A percentile compares a stretch with the other conserved stretches of the same genome.
These are phyloP conservation scores for Cliona cf. orientalis DNA, from an alignment of 37 sponge, comb jelly and placozoan species.

Conservation along the genomic window DNA sequence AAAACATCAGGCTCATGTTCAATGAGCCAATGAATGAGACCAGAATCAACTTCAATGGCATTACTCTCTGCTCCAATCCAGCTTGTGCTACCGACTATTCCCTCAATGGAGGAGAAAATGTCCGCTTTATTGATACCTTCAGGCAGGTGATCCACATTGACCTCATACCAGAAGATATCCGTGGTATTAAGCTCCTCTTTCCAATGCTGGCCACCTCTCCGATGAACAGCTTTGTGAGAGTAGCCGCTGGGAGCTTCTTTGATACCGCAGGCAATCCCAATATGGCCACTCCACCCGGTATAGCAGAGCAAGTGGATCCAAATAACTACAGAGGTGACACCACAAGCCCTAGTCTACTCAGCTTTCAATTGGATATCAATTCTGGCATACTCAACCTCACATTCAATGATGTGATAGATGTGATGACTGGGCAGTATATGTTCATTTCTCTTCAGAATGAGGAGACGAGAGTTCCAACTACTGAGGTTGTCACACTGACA, in stretches of 20 bases:
- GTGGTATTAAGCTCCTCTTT: slow-evolving; percentile 69
- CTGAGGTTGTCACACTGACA: slow-evolving; percentile 37
- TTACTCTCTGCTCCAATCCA: slow-evolving; percentile 48
- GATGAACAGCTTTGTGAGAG: slow-evolving; percentile 53
- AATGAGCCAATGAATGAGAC: slow-evolving; percentile 83
- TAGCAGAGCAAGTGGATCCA: slow-evolving; percentile 49
- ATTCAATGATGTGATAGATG: slow-evolving; percentile 88
- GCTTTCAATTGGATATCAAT: slow-evolving; percentile 74
- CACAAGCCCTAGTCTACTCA: slow-evolving; percentile 62
- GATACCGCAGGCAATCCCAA: slow-evolving; percentile 81
- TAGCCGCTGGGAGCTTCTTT: slow-evolving; percentile 41
- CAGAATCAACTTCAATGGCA: slow-evolving; percentile 67
- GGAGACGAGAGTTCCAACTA: slow-evolving; percentile 6
- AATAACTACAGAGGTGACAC: slow-evolving; percentile 60
- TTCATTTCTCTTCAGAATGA: slow-evolving; percentile 75
- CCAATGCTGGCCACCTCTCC: slow-evolving; percentile 54
- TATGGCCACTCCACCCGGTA: neutral
- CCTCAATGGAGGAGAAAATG: slow-evolving; percentile 62
- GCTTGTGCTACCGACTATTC: slow-evolving; percentile 37
- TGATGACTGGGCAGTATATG: slow-evolving; percentile 26
- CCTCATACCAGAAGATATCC: slow-evolving; percentile 76
- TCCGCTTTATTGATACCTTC: slow-evolving; percentile 24
- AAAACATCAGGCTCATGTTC: slow-evolving; percentile 63
- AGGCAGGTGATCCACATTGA: slow-evolving; percentile 57
- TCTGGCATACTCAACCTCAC: slow-evolving; percentile 62